A percentile compares a stretch with the other conserved stretches of the same genome.
Evolutionary conservation across 2,113 vertebrate genomes (phyloP).

Genomic region (Zootoca vivipara): DNA sequence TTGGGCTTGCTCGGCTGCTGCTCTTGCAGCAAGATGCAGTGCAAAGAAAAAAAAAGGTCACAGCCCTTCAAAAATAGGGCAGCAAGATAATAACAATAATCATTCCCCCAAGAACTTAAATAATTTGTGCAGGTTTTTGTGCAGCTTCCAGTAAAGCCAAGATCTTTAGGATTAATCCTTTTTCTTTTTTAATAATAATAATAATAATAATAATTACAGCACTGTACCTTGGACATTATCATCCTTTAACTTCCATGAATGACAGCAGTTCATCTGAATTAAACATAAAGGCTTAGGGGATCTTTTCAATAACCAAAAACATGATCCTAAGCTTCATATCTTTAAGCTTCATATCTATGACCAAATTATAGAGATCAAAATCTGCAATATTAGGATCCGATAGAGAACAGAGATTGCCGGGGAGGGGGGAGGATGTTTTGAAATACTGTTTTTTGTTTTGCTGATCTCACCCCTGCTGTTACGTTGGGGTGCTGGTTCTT

Average conservation of each 20-base stretch:
- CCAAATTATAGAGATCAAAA: conserved; percentile 43
- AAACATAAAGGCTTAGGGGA: conserved; percentile 46
- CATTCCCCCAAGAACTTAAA: conserved; percentile 10
- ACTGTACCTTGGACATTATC: conserved; percentile 44
- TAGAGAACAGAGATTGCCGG: neutral
- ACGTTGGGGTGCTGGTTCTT: neutral
- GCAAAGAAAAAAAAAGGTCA: conserved; percentile 21
- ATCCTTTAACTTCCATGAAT: conserved; percentile 57
- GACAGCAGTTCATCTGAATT: conserved; percentile 54
- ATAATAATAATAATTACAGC: conserved; percentile 67
- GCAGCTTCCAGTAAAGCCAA: conserved; percentile 23
- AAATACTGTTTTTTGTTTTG: conserved; percentile 14
- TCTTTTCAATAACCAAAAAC: conserved; percentile 37
- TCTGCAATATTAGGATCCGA: conserved; percentile 37
- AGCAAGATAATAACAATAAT: conserved; percentile 7
- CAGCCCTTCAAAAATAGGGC: conserved; percentile 7
- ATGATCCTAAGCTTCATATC: conserved; percentile 53
- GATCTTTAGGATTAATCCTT: conserved; percentile 49
- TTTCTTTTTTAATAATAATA: conserved; percentile 33
- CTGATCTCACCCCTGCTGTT: neutral
- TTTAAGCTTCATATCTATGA: conserved; percentile 46
- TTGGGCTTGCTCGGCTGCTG: neutral
- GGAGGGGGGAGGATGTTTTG: neutral
- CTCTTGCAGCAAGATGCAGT: neutral
- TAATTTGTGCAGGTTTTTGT: conserved; percentile 45